Conservation (phyloP, 1,140 invertebrate species). For the Aplysia californica region DNA sequence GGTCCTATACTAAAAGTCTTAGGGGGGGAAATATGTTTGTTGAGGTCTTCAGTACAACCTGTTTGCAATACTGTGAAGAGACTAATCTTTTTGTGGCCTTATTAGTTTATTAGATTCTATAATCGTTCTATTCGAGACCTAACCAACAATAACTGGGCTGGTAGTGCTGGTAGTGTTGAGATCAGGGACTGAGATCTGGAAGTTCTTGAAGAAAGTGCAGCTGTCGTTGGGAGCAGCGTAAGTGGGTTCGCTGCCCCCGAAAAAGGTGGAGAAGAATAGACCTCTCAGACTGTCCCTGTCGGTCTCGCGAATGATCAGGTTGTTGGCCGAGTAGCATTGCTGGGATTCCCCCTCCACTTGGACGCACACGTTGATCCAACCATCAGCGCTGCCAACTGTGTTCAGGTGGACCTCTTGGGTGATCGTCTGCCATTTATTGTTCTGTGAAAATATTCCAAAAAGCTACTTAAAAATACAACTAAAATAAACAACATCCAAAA, state of each 20-base stretch:
- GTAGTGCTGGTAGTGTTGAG: too few species aligned
- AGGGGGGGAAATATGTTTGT: too few species aligned
- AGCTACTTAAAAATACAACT: too few species aligned
- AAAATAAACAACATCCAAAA: too few species aligned
- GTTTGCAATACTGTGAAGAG: too few species aligned
- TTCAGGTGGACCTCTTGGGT: conserved; percentile 44
- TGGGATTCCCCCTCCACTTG: conserved; percentile 17
- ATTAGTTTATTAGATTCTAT: too few species aligned
- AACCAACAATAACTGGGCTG: too few species aligned
- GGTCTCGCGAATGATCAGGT: conserved; percentile 10
- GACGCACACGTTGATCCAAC: conserved; percentile 40
- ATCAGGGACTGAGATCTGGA: neutral
- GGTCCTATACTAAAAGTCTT: too few species aligned
- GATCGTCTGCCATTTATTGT: conserved; percentile 37
- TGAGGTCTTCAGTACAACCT: too few species aligned
- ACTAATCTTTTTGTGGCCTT: too few species aligned
- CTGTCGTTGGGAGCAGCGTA: conserved; percentile 41
- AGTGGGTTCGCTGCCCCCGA: conserved; percentile 34
- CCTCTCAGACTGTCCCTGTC: conserved; percentile 38
- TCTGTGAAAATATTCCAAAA: too few species aligned
- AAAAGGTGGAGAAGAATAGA: conserved; percentile 53
- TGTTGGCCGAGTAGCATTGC: conserved; percentile 5
- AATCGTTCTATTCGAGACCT: too few species aligned
- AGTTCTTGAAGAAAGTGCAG: conserved; percentile 32
- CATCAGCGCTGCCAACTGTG: conserved; percentile 26